Evolutionary conservation across 2,888 invertebrate genomes (phyloP).

Genomic region (Neocrepidodera transversa): DNA sequence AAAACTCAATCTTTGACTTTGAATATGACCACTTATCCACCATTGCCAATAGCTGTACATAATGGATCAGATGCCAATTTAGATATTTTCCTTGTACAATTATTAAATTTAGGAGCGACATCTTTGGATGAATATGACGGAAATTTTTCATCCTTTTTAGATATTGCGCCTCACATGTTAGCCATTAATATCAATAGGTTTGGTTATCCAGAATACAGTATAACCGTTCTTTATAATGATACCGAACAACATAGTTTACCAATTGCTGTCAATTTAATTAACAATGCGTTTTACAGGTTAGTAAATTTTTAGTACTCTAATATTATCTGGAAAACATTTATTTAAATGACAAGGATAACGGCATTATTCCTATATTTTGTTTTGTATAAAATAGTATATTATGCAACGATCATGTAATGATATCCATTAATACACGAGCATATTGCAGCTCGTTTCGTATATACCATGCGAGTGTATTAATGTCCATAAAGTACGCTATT

Average conservation of each 20-base stretch:
- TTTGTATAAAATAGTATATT: too few relatives aligned
- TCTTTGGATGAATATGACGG: conserved; percentile 68
- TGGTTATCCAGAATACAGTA: conserved; percentile 63
- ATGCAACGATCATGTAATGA: too few relatives aligned
- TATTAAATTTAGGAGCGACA: conserved; percentile 55
- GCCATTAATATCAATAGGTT: conserved; percentile 69
- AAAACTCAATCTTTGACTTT: conserved; percentile 70
- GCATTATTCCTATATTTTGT: too few relatives aligned
- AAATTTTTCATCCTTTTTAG: conserved; percentile 69
- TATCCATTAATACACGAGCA: too few relatives aligned
- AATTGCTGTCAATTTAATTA: conserved; percentile 74
- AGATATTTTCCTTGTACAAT: conserved; percentile 53
- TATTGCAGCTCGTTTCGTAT: too few relatives aligned
- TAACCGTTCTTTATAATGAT: conserved; percentile 77
- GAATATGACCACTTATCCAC: conserved; percentile 69
- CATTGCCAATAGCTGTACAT: conserved; percentile 67
- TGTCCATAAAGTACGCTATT: too few relatives aligned
- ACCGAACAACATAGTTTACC: conserved; percentile 82
- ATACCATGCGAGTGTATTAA: too few relatives aligned
- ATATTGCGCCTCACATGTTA: conserved; percentile 71
- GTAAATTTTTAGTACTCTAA: too few relatives aligned
- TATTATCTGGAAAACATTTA: too few relatives aligned
- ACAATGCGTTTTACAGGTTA: conserved; percentile 75
- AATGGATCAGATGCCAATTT: conserved; percentile 62
- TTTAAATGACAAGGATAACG: too few relatives aligned